A percentile compares a stretch with the other conserved stretches of the same genome.
Evolutionary conservation across 2,888 invertebrate species (phyloP).

Genomic region (Augochlorella aurata): DNA sequence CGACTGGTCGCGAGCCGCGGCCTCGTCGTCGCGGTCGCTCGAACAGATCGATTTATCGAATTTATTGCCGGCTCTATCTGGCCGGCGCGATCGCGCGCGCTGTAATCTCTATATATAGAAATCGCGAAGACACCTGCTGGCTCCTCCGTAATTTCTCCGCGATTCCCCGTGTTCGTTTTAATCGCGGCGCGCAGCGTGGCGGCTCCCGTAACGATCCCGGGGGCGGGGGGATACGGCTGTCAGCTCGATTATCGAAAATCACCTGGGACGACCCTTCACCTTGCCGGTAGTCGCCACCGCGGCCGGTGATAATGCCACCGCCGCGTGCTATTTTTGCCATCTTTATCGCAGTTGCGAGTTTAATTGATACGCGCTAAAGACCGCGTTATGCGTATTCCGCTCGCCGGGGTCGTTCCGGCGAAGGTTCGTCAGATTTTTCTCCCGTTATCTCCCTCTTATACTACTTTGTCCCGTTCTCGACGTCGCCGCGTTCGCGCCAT

Average conservation of each 20-base stretch:
- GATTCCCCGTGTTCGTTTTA: conserved; percentile 22
- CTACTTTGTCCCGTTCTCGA: not conserved
- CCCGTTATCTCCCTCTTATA: not conserved
- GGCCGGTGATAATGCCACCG: conserved; percentile 1
- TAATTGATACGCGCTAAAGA: not conserved
- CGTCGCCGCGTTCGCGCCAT: too few species aligned
- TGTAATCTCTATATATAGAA: conserved; percentile 72
- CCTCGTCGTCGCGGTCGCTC: conserved; percentile 47
- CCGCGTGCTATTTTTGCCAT: not conserved
- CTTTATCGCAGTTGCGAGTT: not conserved
- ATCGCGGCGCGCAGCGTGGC: conserved; percentile 1
- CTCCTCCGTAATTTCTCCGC: conserved; percentile 32
- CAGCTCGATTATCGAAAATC: conserved; percentile 29
- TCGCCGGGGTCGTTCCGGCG: not conserved
- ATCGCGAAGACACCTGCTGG: conserved; percentile 59
- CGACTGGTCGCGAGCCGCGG: conserved; percentile 39
- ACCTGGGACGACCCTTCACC: conserved; percentile 1
- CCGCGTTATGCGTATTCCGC: too few species aligned
- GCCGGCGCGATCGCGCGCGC: conserved; percentile 45
- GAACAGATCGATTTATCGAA: conserved; percentile 70
- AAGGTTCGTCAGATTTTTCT: not conserved
- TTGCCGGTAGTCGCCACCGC: not conserved
- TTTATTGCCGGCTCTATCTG: conserved; percentile 62
- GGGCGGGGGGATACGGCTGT: conserved; percentile 14
- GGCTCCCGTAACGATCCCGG: conserved; percentile 33